Base-by-base conservation (phyloP, 2,888 invertebrate species). In the Drosophila robusta region DNA sequence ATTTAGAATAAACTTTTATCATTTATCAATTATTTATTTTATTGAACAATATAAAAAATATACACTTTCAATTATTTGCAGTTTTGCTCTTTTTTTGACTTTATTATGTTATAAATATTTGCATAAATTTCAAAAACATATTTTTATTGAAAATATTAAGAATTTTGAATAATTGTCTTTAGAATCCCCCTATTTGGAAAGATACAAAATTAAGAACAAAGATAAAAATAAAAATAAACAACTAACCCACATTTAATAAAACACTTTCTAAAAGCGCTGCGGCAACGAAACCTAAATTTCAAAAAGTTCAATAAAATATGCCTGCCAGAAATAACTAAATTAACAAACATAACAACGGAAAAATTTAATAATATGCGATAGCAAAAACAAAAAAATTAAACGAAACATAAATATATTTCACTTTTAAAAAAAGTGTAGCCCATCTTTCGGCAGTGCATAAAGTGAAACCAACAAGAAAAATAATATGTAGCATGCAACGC, bases 241-340 rank as follows among this genome's bases (percentile, higher is more conserved):
- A 66, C 51, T 50, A 68, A 67, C 50, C 34, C 2, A 50, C 39
- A 36, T 12, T 34, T 6, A 39, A 60, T 41, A 57, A 74, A 70
- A 52, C 24, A 12, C 34, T 12, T 18, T 41, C 16, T 22, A 52
- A 70, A 72, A 78, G 84, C 84, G 87, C 89, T 85, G 89, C 89
- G 87, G 89, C 87, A 85, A 84, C 80, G 26, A 67, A 80, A 50
- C 38, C 38, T 6, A 60, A 80, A 62, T 72, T 76, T 38, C 5
- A 36, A 45, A 66, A 75, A 51, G 38, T 54, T 49, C 11, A 38
- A 50, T 5, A 34, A 61, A 70, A 60, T 49, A 47, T 50, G 47
- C 24, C 8, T 39, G 18, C 5, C 38, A 56, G 47, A 11, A 49
- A 47, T 44, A 44, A 51, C 55, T 32, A 32, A 32, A 11, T 5